phyloP scores from a whole-genome alignment of 2,113 vertebrate genomes.

The Alaudala cheleensis region DNA sequence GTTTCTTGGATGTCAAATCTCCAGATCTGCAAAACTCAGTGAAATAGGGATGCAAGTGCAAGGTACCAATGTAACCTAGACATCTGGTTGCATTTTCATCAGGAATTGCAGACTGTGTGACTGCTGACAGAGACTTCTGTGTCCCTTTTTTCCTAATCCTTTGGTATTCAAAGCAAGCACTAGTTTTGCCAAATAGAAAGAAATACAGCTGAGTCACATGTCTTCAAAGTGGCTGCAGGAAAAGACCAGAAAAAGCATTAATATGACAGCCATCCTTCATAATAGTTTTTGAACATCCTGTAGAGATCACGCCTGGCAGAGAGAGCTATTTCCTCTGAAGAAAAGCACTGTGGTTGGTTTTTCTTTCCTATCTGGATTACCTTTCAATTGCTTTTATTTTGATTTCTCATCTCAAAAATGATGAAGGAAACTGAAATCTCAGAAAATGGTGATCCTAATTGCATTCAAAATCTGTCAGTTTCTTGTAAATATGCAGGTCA shows the following conservation, averaged over 20 bases:
- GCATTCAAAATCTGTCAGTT: background rate
- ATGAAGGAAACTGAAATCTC: background rate
- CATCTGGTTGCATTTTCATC: background rate
- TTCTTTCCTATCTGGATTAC: background rate
- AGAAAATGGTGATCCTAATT: background rate
- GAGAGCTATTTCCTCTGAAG: background rate
- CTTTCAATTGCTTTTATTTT: background rate
- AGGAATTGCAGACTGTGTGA: conserved; percentile 34
- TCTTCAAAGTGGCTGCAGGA: conserved; percentile 44
- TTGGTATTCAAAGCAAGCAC: conserved; percentile 51
- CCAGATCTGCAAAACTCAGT: background rate
- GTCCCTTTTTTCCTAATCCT: background rate
- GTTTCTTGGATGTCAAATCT: background rate
- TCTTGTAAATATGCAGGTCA: background rate
- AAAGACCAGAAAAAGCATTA: conserved; percentile 1
- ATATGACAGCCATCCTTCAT: conserved; percentile 12
- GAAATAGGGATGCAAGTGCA: background rate
- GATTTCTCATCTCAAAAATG: background rate
- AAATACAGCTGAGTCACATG: conserved; percentile 31
- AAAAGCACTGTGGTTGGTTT: background rate
- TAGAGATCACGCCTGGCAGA: background rate
- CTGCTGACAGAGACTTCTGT: conserved; percentile 46
- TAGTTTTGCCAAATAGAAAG: conserved; percentile 18
- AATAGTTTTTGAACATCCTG: background rate
- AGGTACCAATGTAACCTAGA: background rate